Evolutionary conservation across 92 coral and sea anemone species (phyloP), one percentile per base, ranked within the genome.

Genomic region (Phymanthus crucifer): DNA sequence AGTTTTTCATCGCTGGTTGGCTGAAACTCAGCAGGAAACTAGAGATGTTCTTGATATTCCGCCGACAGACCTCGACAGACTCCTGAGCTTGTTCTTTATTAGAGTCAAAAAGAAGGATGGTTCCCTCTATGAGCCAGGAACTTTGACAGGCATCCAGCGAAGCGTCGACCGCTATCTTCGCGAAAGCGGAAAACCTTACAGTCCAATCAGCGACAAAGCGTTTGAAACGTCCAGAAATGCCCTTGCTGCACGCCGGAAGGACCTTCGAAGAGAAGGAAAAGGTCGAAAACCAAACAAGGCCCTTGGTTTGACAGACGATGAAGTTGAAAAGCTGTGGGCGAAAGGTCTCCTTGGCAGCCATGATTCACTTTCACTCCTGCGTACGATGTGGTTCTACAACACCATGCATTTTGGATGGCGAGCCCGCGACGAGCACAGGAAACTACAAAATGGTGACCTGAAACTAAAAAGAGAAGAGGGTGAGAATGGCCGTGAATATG

Each of bases 141-240:
- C 86, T 33, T 40, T 85, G 71, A 67, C 89, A 0, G 19, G 71
- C 73, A 45, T 86, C 69, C 71, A 65, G 16, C 2, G 89, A 47
- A 86, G 83, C 52, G 81, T 80, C 73, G 86, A 80, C 72, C 74
- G 86, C n/a, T 85, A 73, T 70, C 45, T 74, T 12, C 71, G 68
- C 40, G 81, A 79, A 18, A 72, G 61, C 19, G 64, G 61, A 27
- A 27, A 80, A 24, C 47, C 40, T 34, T 10, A 81, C 11, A 81
- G 71, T 47, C 77, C 78, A 83, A 52, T 84, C 2, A 71, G 78
- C 33, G 79, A 84, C 61, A 75, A 77, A 27, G 43, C 70, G 9
- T 50, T 71, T 78, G 70, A 32, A 46, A 40, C 23, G 23, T 83
- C 83, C 29, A 50, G 87, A 54, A 72, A 83, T 34, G 87, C 29